Conservation (phyloP, 2,797 vertebrate genomes). For the Gobionotothen gibberifrons region DNA sequence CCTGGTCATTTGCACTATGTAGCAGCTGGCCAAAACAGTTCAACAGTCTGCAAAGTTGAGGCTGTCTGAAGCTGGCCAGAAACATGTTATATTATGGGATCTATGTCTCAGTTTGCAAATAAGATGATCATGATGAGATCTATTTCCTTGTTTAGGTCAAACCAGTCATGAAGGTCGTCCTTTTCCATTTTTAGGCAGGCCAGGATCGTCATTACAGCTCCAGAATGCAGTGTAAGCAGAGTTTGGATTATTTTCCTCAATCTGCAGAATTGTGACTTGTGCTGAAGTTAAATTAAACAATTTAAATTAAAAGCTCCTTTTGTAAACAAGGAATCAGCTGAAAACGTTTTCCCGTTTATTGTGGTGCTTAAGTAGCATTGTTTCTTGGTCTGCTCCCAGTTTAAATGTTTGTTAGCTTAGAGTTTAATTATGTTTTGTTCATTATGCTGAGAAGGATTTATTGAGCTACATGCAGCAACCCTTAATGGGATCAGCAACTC, state of each 20-base stretch:
- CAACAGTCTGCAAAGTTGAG: neutral
- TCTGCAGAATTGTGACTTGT: neutral
- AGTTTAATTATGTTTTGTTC: constrained; percentile 48
- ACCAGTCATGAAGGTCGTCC: constrained; percentile 32
- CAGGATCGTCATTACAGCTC: constrained; percentile 8
- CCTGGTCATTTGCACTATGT: constrained; percentile 1
- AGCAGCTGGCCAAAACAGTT: too few species aligned
- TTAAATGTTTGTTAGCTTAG: constrained; percentile 33
- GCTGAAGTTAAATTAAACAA: constrained; percentile 8
- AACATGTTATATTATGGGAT: constrained; percentile 27
- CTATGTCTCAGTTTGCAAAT: constrained; percentile 15
- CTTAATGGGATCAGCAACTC: constrained; percentile 39
- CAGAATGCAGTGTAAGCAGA: neutral
- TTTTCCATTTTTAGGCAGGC: constrained; percentile 20
- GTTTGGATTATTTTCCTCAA: constrained; percentile 2
- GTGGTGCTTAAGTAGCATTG: constrained; percentile 38
- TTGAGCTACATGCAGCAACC: constrained; percentile 18
- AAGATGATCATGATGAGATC: constrained; percentile 20
- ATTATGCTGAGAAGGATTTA: constrained; percentile 57
- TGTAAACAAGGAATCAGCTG: constrained; percentile 22
- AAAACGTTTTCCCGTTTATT: constrained; percentile 24
- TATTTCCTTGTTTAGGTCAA: constrained; percentile 27
- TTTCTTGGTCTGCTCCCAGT: constrained; percentile 30
- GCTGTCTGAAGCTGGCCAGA: constrained; percentile 1
- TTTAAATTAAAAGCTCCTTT: constrained; percentile 20